Percentiles rank a stretch among this genome's conserved stretches.
Conservation (phyloP, 2,797 vertebrate species). For the Threskiornis aethiopicus region DNA sequence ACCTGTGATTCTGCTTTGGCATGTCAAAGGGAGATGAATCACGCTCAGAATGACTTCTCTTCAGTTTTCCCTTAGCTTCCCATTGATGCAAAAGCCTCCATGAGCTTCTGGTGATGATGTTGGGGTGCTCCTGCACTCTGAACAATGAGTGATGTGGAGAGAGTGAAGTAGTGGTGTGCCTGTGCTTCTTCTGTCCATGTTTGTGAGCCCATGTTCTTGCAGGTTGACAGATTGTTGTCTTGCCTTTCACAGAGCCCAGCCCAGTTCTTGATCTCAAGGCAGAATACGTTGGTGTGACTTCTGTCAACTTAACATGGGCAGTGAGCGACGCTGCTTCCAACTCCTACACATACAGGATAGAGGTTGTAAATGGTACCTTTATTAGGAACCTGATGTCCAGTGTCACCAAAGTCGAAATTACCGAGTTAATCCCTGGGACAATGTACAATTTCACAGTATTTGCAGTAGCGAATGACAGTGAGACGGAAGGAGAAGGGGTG, state of each 20-base stretch:
- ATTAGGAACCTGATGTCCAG: fast-evolving
- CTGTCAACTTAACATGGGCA: not conserved
- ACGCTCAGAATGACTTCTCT: not conserved
- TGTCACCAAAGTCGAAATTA: not conserved
- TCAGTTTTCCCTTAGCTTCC: not conserved
- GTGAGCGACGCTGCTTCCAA: not conserved
- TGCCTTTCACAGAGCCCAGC: not conserved
- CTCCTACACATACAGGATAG: not conserved
- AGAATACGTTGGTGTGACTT: not conserved
- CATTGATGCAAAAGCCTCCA: not conserved
- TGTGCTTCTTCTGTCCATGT: not conserved
- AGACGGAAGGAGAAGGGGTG: fast-evolving
- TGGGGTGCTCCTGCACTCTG: not conserved
- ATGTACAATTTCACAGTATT: not conserved
- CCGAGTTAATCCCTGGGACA: not conserved
- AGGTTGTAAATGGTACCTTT: fast-evolving
- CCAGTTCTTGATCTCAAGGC: not conserved
- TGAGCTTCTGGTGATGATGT: not conserved
- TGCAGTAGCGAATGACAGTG: not conserved
- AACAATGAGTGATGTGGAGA: not conserved
- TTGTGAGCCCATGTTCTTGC: not conserved
- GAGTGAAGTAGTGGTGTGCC: not conserved
- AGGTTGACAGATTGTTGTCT: not conserved
- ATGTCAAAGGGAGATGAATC: not conserved
- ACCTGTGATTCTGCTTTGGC: no score